Evolutionary conservation across 2,888 invertebrate genomes (phyloP).

Genomic region (Tipula helvola): DNA sequence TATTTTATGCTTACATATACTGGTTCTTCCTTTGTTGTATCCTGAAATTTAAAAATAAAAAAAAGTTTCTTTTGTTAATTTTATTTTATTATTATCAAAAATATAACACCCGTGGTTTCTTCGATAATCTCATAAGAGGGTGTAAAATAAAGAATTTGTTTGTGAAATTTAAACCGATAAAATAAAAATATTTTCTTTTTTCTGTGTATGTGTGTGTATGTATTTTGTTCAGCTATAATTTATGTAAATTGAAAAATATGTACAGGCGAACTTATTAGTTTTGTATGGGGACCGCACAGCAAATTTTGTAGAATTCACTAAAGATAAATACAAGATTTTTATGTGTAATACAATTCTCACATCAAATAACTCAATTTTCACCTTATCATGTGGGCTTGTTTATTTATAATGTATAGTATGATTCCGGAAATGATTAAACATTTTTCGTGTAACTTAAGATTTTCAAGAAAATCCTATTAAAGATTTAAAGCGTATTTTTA

Average conservation of each 20-base stretch:
- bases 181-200: neutral
- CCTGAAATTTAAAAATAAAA: neutral
- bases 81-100: neutral
- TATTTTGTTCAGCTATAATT: neutral
- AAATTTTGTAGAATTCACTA: neutral
- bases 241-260: neutral
- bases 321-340: neutral
- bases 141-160: neutral
- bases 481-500: neutral
- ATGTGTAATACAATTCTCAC: neutral
- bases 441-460: neutral
- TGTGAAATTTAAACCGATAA: neutral
- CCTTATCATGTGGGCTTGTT: neutral
- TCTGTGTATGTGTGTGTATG: neutral
- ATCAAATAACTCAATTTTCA: neutral
- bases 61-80: neutral
- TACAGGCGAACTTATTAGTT: neutral
- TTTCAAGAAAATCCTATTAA: neutral
- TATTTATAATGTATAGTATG: neutral
- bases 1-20: neutral
- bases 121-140: neutral
- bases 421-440: neutral
- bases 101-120: neutral
- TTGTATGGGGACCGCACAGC: neutral
- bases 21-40: neutral